A percentile compares a stretch with the other conserved stretches of the same genome.
Evolutionary conservation across 2,113 vertebrate genomes (phyloP).

Genomic region (Acrocephalus kingi): DNA sequence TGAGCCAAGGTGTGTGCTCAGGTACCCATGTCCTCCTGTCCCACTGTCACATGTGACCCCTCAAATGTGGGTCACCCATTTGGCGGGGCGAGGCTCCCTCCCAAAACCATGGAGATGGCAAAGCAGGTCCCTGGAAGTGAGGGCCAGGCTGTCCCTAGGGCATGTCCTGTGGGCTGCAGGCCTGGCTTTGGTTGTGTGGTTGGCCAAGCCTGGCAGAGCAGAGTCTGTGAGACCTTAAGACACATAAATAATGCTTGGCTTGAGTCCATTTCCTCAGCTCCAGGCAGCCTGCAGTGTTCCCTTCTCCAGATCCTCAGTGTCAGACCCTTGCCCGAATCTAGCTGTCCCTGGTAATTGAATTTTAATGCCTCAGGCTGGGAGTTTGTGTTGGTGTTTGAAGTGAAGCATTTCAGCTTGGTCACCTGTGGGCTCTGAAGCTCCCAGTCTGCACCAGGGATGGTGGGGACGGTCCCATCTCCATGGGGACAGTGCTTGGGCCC

Average conservation of each 20-base stretch:
- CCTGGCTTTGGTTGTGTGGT: not conserved
- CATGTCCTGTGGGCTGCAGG: accelerated
- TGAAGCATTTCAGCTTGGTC: accelerated
- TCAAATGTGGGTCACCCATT: not conserved
- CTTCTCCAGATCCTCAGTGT: not conserved
- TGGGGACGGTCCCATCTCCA: accelerated
- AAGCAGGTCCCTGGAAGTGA: accelerated
- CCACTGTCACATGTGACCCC: not conserved
- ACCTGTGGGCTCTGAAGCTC: not conserved
- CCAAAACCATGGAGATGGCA: not conserved
- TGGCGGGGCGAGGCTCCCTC: not conserved
- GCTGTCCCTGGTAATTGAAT: constrained; percentile 41
- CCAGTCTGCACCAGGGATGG: not conserved
- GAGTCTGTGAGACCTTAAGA: not conserved
- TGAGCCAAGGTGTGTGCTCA: accelerated
- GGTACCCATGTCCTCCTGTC: not conserved
- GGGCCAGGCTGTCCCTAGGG: not conserved
- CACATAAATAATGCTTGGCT: not conserved
- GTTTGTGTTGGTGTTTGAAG: not conserved
- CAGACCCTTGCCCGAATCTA: not conserved
- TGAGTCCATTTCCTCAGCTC: not conserved
- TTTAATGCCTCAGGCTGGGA: constrained; percentile 12
- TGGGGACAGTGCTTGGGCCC: not conserved
- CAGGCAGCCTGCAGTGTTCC: not conserved
- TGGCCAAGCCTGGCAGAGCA: not conserved